Conservation (phyloP, 2,113 vertebrate species). For the Acanthisitta chloris region DNA sequence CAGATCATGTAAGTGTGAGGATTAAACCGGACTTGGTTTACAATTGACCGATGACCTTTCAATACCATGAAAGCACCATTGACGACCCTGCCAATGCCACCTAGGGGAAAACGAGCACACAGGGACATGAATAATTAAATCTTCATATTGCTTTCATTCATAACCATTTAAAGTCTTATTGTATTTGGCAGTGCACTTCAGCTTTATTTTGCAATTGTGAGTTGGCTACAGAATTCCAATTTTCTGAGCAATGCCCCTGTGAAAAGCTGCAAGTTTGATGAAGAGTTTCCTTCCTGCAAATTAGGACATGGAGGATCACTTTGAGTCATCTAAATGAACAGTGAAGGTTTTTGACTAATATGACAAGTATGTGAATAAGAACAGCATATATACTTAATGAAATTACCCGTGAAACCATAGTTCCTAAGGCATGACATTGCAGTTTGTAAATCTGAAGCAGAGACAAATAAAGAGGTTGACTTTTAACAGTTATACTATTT, state of each 20-base stretch:
- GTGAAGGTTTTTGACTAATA: not conserved
- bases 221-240: slow-evolving; percentile 4
- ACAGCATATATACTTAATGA: not conserved
- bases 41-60: slow-evolving; percentile 97
- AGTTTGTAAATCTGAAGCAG: not conserved
- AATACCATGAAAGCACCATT: slow-evolving; percentile 97
- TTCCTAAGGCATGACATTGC: not conserved
- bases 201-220: not conserved
- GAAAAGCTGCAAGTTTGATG: not conserved
- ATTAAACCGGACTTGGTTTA: slow-evolving; percentile 99
- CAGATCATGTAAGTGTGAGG: slow-evolving; percentile 98
- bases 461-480: not conserved
- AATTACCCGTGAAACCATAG: not conserved
- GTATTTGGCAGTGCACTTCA: not conserved
- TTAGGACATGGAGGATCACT: not conserved
- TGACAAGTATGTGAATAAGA: not conserved
- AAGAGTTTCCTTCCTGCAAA: slow-evolving; percentile 38
- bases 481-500: not conserved
- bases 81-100: slow-evolving; percentile 91
- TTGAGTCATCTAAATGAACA: slow-evolving; percentile 1
- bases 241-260: not conserved
- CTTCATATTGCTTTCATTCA: not conserved
- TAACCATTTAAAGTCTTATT: not conserved
- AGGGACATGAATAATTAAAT: not conserved
- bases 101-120: slow-evolving; percentile 69